Evolutionary conservation across 2,888 invertebrate species (phyloP), one percentile per base, ranked within the genome.

Genomic region (Hyalella azteca): DNA sequence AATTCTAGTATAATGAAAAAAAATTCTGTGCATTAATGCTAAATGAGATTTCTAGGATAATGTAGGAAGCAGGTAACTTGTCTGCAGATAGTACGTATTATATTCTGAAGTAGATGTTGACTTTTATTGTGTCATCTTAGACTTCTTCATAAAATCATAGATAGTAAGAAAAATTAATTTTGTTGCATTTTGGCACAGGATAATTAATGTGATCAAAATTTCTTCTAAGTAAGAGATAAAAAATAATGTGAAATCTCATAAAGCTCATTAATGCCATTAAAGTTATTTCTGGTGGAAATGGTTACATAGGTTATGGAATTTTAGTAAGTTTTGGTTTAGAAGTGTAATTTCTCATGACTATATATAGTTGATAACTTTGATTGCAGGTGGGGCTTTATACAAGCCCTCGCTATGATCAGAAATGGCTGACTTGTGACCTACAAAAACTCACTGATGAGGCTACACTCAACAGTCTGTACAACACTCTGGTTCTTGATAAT

Each of bases 331-430:
- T 19, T 26, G 26, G 4, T 2, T 5, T 26, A 26, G 54, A 7
- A 7, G 3, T 2, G 7, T 26, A 29, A 13, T 49, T 45, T 45
- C n/a, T 45, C 4, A 49, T 54, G 54, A 4, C 3, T 29, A 7
- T 19, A 54, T 54, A 26, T 26, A 13, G 13, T 54, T 11, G 1
- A 19, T 54, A 26, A 54, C 54, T 54, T 3, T 54, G 50, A n/a
- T 36, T 39, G 1, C 66, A 66, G 66, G 66, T 66, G 15, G 29
- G 32, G 66, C 66, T 66, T 19, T 36, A 36, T 15, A 66, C 66
- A 32, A 66, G 36, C 36, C 29, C 75, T n/a, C 75, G 75, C 75
- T 75, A 45, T 75, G 75, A 75, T 29, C 40, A 75, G 45, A 75
- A 75, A 45, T 75, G 75, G 75, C 40, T 75, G 29, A n/a, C 40